Evolutionary conservation across 2,888 invertebrate genomes (phyloP).

Genomic region (Periphyllus acericola): DNA sequence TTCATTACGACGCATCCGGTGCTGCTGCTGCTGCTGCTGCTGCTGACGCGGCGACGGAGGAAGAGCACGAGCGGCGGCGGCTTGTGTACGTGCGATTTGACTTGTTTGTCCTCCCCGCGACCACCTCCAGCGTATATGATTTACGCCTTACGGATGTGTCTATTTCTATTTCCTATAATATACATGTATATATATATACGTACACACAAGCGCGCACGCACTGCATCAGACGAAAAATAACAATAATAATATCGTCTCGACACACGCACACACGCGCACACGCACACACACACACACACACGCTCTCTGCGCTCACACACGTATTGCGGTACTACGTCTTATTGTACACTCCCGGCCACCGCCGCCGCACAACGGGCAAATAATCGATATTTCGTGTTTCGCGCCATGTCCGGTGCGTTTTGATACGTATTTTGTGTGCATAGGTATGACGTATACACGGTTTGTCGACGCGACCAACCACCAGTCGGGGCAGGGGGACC

Average conservation of each 20-base stretch:
- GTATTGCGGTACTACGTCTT: too few species aligned
- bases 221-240: constrained; percentile 32
- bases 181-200: background rate
- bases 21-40: background rate
- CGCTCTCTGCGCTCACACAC: too few species aligned
- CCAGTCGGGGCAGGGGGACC: too few species aligned
- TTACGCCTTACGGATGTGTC: constrained; percentile 44
- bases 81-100: constrained; percentile 16
- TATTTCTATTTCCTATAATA: constrained; percentile 46
- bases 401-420: background rate
- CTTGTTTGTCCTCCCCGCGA: constrained; percentile 23
- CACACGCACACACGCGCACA: background rate
- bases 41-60: background rate
- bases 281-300: background rate
- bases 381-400: background rate
- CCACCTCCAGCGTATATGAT: constrained; percentile 6
- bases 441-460: too few species aligned
- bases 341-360: too few species aligned
- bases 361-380: background rate
- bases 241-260: background rate
- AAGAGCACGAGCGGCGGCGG: too few species aligned
- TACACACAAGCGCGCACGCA: background rate
- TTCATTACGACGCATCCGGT: constrained; percentile 56
- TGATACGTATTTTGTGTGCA: background rate
- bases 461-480: too few species aligned